These are phyloP conservation scores for Martes flavigula DNA, from an alignment of 2,797 vertebrate genomes.

Conservation along the genomic window DNA sequence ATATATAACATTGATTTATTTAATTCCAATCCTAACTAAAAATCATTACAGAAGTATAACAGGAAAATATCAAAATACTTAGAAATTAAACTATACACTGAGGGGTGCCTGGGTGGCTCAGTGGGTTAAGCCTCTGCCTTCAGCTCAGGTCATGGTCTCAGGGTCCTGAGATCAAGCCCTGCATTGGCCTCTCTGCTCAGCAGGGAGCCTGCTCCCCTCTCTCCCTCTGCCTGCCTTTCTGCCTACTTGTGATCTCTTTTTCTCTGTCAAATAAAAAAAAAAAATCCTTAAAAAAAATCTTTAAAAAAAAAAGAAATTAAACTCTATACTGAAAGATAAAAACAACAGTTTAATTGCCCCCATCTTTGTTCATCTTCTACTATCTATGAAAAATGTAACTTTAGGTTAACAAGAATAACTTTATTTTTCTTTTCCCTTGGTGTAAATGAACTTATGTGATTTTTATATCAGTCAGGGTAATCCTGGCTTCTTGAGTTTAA, in stretches of 20 bases:
- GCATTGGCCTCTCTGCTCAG: no score
- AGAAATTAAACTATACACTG: background rate
- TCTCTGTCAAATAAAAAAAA: no score
- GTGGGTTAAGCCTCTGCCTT: no score
- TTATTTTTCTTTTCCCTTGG: background rate
- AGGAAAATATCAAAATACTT: background rate
- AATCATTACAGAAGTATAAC: background rate
- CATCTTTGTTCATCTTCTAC: background rate
- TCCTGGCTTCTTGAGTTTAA: background rate
- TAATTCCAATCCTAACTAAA: background rate
- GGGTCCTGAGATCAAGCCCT: no score
- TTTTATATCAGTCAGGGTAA: background rate
- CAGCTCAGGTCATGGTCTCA: no score
- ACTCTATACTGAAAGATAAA: background rate
- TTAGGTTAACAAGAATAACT: background rate
- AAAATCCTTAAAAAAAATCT: no score
- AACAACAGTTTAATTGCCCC: background rate
- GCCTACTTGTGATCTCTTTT: no score
- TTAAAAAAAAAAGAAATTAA: background rate
- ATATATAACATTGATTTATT: background rate
- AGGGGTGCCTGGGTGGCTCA: no score
- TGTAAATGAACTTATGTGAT: background rate
- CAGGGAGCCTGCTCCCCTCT: no score
- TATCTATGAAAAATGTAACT: background rate
- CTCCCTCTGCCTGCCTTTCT: no score